phyloP scores from a whole-genome alignment of 2,888 invertebrate species.

The Sialis lutaria region DNA sequence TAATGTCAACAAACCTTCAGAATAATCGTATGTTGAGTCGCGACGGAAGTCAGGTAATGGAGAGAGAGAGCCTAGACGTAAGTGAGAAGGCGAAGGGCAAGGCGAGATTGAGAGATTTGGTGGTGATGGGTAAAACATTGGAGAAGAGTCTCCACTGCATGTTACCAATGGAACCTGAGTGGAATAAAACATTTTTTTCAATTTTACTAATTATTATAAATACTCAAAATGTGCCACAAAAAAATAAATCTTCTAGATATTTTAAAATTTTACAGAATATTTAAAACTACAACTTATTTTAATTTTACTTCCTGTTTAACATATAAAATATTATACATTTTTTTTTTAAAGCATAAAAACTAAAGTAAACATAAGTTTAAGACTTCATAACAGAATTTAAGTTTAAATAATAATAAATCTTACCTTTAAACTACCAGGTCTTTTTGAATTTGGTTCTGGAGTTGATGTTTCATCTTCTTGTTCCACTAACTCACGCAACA shows the following conservation, averaged over 20 bases:
- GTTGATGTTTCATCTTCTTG: background rate
- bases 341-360: too few species aligned
- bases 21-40: conserved; percentile 40
- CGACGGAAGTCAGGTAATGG: conserved; percentile 46
- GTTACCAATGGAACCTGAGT: conserved; percentile 14
- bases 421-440: conserved; percentile 20
- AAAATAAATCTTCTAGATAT: too few species aligned
- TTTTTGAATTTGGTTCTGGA: background rate
- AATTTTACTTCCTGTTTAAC: too few species aligned
- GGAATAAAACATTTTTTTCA: background rate
- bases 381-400: background rate
- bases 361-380: too few species aligned
- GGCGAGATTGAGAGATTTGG: conserved; percentile 10
- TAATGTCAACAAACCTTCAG: conserved; percentile 29
- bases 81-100: too few species aligned
- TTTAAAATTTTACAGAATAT: too few species aligned
- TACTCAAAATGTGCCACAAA: too few species aligned
- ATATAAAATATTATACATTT: too few species aligned
- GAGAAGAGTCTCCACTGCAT: conserved; percentile 26
- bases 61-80: conserved; percentile 39
- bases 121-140: conserved; percentile 32
- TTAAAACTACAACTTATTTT: too few species aligned
- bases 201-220: too few species aligned
- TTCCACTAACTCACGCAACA: conserved; percentile 17
- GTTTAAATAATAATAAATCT: background rate